Conservation (phyloP, 2,113 vertebrate species). For the Ceyx cyanopectus region DNA sequence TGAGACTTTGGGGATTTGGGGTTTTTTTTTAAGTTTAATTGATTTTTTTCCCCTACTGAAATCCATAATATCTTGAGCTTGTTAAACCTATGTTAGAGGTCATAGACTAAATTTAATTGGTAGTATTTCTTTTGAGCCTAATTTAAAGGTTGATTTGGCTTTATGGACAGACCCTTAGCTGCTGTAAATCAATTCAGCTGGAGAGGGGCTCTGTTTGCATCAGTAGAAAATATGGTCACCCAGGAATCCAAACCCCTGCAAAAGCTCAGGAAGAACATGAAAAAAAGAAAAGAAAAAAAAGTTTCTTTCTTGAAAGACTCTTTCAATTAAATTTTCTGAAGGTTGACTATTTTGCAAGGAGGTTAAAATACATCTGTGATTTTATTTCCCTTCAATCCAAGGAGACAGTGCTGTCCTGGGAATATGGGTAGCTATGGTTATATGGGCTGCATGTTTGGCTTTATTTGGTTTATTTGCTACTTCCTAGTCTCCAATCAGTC, state of each 20-base stretch:
- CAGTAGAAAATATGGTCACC: neutral
- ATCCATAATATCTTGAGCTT: constrained; percentile 56
- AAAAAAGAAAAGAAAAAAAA: neutral
- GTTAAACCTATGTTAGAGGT: constrained; percentile 62
- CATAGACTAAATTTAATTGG: constrained; percentile 68
- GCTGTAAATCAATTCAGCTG: constrained; percentile 44
- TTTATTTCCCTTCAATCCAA: neutral
- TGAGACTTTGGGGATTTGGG: constrained; percentile 51
- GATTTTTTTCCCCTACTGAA: constrained; percentile 54
- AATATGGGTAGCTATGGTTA: neutral
- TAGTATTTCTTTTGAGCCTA: constrained; percentile 60
- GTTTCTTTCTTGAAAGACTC: neutral
- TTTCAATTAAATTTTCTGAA: neutral
- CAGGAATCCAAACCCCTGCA: neutral
- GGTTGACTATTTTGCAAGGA: neutral
- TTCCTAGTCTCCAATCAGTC: neutral
- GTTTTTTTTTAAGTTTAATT: constrained; percentile 47
- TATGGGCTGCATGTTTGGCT: neutral
- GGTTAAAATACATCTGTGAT: neutral
- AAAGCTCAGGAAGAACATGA: neutral
- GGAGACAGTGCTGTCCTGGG: neutral
- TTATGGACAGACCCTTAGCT: constrained; percentile 48
- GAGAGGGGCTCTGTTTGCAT: neutral
- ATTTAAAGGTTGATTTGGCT: constrained; percentile 66
- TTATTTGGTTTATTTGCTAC: neutral